Evolutionary conservation across 2,113 vertebrate genomes (phyloP).

Genomic region (Anthoscopus minutus): DNA sequence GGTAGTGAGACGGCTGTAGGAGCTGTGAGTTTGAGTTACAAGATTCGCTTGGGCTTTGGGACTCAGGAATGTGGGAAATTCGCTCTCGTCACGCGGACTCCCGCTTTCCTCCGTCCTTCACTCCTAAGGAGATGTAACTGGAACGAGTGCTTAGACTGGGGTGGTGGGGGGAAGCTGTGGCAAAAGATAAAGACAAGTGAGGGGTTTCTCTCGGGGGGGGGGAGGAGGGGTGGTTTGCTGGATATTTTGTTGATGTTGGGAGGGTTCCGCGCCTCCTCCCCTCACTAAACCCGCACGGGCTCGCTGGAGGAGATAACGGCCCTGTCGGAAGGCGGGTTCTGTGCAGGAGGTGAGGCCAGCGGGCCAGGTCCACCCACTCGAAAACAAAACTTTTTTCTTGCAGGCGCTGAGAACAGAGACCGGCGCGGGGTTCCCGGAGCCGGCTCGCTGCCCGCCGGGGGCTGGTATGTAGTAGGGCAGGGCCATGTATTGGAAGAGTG

Average conservation of each 20-base stretch:
- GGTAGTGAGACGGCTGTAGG: rapidly evolving
- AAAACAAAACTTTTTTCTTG: slow-evolving; percentile 71
- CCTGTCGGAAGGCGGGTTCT: slow-evolving; percentile 70
- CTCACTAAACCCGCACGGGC: neutral
- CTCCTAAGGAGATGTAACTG: neutral
- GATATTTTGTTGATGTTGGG: neutral
- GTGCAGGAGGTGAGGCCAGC: slow-evolving; percentile 77
- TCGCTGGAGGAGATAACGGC: slow-evolving; percentile 15
- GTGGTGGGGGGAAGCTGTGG: neutral
- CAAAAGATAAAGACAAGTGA: neutral
- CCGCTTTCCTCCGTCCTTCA: neutral
- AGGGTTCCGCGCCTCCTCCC: neutral
- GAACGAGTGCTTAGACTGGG: slow-evolving; percentile 16
- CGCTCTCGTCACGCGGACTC: neutral
- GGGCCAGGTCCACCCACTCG: slow-evolving; percentile 66
- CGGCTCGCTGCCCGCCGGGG: neutral
- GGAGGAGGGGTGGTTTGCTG: neutral
- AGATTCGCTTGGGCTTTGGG: neutral
- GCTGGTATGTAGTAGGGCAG: slow-evolving; percentile 63
- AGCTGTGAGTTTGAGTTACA: neutral
- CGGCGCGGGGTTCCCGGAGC: slow-evolving; percentile 4
- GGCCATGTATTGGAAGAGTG: slow-evolving; percentile 91
- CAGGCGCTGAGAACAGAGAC: slow-evolving; percentile 54
- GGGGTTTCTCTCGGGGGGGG: neutral
- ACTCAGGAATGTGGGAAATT: neutral